phyloP scores from a whole-genome alignment of 2,113 vertebrate genomes.

The Brachionichthys hirsutus region DNA sequence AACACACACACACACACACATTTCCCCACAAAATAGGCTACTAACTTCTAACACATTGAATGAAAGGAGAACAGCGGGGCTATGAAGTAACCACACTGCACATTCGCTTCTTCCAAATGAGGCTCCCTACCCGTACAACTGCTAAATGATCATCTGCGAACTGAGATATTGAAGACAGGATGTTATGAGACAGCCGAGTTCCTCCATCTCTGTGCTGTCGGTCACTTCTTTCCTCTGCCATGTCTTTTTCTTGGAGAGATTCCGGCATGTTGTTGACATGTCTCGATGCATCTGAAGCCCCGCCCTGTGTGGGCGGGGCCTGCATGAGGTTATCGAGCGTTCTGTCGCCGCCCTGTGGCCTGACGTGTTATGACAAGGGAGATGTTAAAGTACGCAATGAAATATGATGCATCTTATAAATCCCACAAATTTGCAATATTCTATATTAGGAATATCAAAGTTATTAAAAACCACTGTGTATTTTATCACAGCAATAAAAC shows the following conservation, averaged over 20 bases:
- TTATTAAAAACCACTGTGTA: too few relatives aligned
- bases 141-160: conserved; percentile 74
- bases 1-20: too few relatives aligned
- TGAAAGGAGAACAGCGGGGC: background rate
- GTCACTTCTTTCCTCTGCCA: background rate
- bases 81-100: conserved; percentile 3
- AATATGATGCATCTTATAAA: too few relatives aligned
- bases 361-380: conserved; percentile 30
- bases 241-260: conserved; percentile 23
- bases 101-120: background rate
- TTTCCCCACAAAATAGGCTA: too few relatives aligned
- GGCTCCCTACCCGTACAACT: conserved; percentile 74
- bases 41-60: too few relatives aligned
- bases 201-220: conserved; percentile 15
- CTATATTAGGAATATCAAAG: too few relatives aligned
- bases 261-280: conserved; percentile 77
- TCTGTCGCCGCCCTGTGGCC: conserved; percentile 56
- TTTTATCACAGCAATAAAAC: too few relatives aligned
- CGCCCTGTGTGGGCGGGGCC: conserved; percentile 52
- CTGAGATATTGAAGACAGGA: conserved; percentile 67
- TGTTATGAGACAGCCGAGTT: conserved; percentile 38
- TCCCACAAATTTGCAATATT: too few relatives aligned
- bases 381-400: too few relatives aligned
- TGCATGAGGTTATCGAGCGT: background rate
- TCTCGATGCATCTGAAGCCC: conserved; percentile 25